Conservation (phyloP, 64 coral and sea anemone species). For the Montipora capricornis region DNA sequence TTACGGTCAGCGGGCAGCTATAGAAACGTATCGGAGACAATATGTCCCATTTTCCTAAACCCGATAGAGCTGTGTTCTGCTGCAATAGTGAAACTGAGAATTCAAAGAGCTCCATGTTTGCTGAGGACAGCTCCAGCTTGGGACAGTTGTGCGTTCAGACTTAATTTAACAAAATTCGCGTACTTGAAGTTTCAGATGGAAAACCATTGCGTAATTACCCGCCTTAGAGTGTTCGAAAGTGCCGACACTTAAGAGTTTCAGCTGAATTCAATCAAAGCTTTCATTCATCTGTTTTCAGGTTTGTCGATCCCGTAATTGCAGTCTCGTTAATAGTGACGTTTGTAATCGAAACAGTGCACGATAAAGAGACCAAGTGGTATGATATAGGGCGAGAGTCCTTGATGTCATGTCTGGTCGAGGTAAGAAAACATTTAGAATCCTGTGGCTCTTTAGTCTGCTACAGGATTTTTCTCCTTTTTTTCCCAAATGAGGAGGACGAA, state of each 20-base stretch:
- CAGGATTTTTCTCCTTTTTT: too few relatives aligned
- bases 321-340: conserved; percentile 57
- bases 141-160: not conserved
- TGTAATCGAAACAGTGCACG: conserved; percentile 48
- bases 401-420: conserved; percentile 77
- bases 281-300: conserved; percentile 25
- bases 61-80: too few relatives aligned
- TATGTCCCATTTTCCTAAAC: too few relatives aligned
- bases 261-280: not conserved
- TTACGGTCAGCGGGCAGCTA: too few relatives aligned
- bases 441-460: not conserved
- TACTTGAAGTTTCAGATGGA: not conserved
- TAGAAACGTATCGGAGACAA: too few relatives aligned
- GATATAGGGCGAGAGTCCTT: conserved; percentile 64
- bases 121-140: not conserved
- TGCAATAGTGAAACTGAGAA: too few relatives aligned
- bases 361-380: conserved; percentile 62
- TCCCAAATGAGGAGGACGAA: too few relatives aligned
- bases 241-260: too few relatives aligned
- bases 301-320: conserved; percentile 69
- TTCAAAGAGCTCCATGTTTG: too few relatives aligned
- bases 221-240: too few relatives aligned
- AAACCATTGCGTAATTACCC: not conserved
- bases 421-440: not conserved
- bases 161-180: not conserved